Evolutionary conservation across 2,888 invertebrate genomes (phyloP), one percentile per base, ranked within the genome.

Genomic region (Carpatolechia fugitivella): DNA sequence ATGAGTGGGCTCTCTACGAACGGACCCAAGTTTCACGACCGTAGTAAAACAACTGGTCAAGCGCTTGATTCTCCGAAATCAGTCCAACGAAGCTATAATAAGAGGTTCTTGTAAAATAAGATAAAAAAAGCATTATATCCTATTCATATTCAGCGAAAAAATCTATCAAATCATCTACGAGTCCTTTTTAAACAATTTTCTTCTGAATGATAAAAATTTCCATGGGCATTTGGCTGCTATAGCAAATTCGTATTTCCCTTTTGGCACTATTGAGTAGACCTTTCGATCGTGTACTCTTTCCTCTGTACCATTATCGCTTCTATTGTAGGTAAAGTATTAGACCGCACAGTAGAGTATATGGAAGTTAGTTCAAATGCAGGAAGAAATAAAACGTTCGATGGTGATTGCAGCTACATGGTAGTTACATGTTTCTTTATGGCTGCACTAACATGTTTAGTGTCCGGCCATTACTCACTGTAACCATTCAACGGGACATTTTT

Each of bases 401-500:
- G 55, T 59, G 54, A 54, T 56, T 57, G 55, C 55, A 52, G 41
- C 31, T 52, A 52, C 31, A 16, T 41, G 40, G 64, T 65, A 64
- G 69, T 68, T 70, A 68, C 64, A 65, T 64, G 67, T 63, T 69
- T 66, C 67, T 77, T 76, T 74, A 76, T 68, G 59, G 68, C 68
- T 57, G 69, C 62, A 63, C 67, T 73, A 76, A 76, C 74, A 66
- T 69, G 69, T 74, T 76, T 78, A 76, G 70, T 74, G 72, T 66
- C 64, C 56, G 59, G 60, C 69, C 71, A 72, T 77, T 72, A 71
- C 69, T 78, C 72, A 73, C 70, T 69, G 62, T 66, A 70, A 68
- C 74, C 64, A 69, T 74, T 72, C 68, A 71, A 64, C 61, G 62
- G 69, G 72, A 77, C 73, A 76, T 68, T 75, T 78, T 72, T 76